Conservation (phyloP, 2,797 vertebrate species). For the Tapera naevia region DNA sequence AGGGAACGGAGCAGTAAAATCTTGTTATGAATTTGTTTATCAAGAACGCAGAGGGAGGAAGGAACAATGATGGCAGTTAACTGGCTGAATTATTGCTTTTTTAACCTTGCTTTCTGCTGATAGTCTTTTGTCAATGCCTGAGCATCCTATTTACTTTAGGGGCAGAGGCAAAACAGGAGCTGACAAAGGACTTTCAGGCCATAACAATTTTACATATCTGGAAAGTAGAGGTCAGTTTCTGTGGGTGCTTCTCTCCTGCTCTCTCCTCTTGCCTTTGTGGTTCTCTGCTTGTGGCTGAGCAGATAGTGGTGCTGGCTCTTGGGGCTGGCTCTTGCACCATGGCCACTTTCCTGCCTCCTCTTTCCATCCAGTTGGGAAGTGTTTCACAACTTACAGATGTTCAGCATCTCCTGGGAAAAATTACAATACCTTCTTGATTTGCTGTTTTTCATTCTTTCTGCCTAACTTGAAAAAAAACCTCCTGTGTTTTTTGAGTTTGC, state of each 20-base stretch:
- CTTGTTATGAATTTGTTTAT: constrained; percentile 64
- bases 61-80: constrained; percentile 1
- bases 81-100: constrained; percentile 20
- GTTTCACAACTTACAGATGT: rapidly evolving
- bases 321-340: not conserved
- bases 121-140: not conserved
- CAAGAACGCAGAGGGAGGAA: constrained; percentile 28
- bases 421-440: not conserved
- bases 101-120: constrained; percentile 38
- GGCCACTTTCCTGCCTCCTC: not conserved
- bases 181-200: not conserved
- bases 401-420: not conserved
- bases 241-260: not conserved
- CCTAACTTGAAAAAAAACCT: not conserved
- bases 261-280: not conserved
- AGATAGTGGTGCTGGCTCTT: not conserved
- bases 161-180: not conserved
- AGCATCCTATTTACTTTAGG: not conserved
- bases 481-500: not conserved
- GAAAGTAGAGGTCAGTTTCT: not conserved
- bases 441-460: not conserved
- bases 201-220: rapidly evolving
- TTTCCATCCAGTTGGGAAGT: not conserved
- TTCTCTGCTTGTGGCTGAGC: not conserved
- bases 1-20: constrained; percentile 56